Percentiles rank a stretch among this genome's conserved stretches.
Evolutionary conservation across 2,888 invertebrate genomes (phyloP).

Genomic region (Dolomedes plantarius): DNA sequence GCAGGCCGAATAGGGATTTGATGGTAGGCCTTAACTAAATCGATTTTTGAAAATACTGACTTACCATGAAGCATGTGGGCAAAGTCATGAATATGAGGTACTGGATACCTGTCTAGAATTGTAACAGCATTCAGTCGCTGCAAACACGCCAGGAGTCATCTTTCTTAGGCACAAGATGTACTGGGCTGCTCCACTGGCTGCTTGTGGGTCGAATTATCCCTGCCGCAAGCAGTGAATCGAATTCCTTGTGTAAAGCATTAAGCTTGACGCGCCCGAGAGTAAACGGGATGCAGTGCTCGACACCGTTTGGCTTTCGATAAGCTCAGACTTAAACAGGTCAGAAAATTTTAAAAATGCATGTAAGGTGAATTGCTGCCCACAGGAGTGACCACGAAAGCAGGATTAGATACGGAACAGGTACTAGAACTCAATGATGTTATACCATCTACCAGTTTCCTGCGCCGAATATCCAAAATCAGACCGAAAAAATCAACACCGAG

Average conservation of each 20-base stretch:
- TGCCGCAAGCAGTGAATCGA: not conserved
- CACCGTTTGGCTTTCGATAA: not conserved
- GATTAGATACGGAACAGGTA: too few relatives aligned
- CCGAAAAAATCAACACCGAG: not conserved
- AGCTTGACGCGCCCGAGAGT: not conserved
- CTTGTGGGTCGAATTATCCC: not conserved
- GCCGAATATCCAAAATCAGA: not conserved
- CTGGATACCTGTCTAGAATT: too few relatives aligned
- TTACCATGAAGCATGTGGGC: too few relatives aligned
- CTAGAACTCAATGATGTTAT: not conserved
- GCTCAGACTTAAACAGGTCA: not conserved
- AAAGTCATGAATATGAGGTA: too few relatives aligned
- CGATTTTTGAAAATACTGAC: too few relatives aligned
- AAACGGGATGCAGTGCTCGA: conserved; percentile 15
- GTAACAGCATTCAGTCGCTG: too few relatives aligned
- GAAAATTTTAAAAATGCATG: not conserved
- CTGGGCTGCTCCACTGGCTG: not conserved
- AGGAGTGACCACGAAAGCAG: not conserved
- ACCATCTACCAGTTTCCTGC: not conserved
- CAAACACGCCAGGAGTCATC: not conserved
- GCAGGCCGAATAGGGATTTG: not conserved
- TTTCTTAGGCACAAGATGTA: not conserved
- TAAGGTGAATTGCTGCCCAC: not conserved
- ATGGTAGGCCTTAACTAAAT: too few relatives aligned
- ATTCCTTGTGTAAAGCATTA: not conserved